Base-by-base conservation (phyloP, 2,888 invertebrate genomes). In the Chaetogeoica ovagalla region DNA sequence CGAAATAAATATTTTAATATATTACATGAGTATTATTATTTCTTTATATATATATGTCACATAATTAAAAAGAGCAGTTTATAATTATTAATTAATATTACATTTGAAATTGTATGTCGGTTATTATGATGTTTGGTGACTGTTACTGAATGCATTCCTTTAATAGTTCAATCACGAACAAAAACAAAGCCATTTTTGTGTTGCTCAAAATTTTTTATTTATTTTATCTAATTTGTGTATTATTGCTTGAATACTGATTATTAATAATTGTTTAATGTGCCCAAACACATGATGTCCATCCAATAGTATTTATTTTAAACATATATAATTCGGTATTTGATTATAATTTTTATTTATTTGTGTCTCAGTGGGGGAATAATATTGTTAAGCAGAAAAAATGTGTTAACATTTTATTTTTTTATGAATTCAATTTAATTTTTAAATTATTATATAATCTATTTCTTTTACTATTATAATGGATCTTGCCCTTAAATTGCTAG, bases 331-430 rank as follows among this genome's bases (percentile, higher is more conserved):
- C 70, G 30, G 21, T 60, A 52, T 52, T 60, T 9, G 21, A 48
- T 23, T 62, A 62, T 69, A 77, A 37, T 60, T 75, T 69, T 52
- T 62, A 77, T 77, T 70, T 62, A 70, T 60, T 76, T n/a, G 55
- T 74, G 19, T 77, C 30, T 43, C 65, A 71, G 43, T 68, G 43
- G 66, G 30, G 30, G 30, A 4, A n/a, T n/a, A 23, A 59, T 76
- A 68, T 59, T 59, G 43, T 76, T 59, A 76, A 75, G 60, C n/a
- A 68, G 65, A 21, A 30, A n/a, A 48, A 55, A 57, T 17, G 57
- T 75, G 23, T 66, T 75, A 59, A 76, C 55, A 57, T 68, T 68
- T 59, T 76, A 75, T 65, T 75, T 76, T 76, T 76, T n/a, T 76
- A 76, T 76, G 48, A 57, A 76, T 66, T 63, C 52, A 39, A 55